Percentiles rank a stretch among this genome's conserved stretches.
Conservation (phyloP, 2,113 vertebrate genomes). For the Rhegmatorhina hoffmannsi region DNA sequence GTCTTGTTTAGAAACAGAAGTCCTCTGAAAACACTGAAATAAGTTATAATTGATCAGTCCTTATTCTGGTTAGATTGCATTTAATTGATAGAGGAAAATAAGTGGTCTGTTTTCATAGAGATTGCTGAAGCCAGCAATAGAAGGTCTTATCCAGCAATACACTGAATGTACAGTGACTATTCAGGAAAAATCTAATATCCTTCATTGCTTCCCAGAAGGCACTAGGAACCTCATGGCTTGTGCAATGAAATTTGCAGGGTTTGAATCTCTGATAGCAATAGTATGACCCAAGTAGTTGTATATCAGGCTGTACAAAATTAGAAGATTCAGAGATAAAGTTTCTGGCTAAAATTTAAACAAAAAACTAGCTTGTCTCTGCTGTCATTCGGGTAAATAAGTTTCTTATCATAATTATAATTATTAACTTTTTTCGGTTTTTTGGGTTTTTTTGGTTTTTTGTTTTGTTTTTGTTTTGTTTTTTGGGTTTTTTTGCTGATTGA, state of each 20-base stretch:
- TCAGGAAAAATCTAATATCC: not conserved
- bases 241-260: not conserved
- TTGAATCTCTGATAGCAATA: not conserved
- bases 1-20: not conserved
- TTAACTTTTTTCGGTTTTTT: not conserved
- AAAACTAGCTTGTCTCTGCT: not conserved
- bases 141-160: not conserved
- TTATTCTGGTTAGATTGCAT: not conserved
- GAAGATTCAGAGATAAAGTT: not conserved
- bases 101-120: constrained; percentile 2
- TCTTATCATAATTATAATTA: not conserved
- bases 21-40: not conserved
- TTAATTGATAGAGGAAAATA: not conserved
- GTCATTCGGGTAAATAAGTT: not conserved
- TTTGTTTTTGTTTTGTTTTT: too few species aligned
- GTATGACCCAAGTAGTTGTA: not conserved
- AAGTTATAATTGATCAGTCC: not conserved
- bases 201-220: not conserved
- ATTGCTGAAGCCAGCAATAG: not conserved
- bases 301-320: not conserved
- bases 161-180: not conserved
- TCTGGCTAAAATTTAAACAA: not conserved
- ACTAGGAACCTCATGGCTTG: not conserved
- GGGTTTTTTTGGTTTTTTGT: not conserved
- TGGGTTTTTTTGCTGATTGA: not conserved